Base-by-base conservation (phyloP, 2,113 vertebrate genomes). In the Sinosuthora webbiana region DNA sequence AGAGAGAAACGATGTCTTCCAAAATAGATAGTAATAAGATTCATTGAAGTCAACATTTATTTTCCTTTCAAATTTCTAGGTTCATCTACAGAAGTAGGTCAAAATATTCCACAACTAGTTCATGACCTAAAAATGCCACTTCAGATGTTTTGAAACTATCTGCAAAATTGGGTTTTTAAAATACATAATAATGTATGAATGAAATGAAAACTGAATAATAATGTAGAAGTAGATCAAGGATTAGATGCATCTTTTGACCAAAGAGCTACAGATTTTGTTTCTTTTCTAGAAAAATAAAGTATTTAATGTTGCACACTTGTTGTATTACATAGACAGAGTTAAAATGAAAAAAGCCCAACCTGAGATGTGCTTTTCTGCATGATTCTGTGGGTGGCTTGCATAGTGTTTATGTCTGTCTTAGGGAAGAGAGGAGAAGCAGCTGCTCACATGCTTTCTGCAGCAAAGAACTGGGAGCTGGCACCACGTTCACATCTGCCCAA, bases 31-130 rank as follows among this genome's bases (percentile, higher is more conserved):
- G 13, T 28, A 49, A 73, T 55, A 47, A 90, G 68, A 70, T 74
- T 70, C 28, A 60, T 56, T 75, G 55, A 86, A 92, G 39, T 42
- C 22, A 83, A 73, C 33, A 55, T 39, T 74, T 70, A 35, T 76
- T 86, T 94, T 80, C 55, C 24, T 93, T 92, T 83, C 63, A 83
- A 35, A 67, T 49, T 55, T 76, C 50, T 86, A 42, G 3, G 45
- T 80, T 81, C 37, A 44, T 90, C 71, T 86, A 28, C 39, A 83
- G 64, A 97, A 94, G 30, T 81, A 95, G 93, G 94, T 89, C 80
- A 78, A 92, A 93, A 80, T 63, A 63, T 70, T 93, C 56, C 30
- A 37, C 68, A 94, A 83, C 50, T 86, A 86, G 68, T 67, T 93
- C 30, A 2, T 63, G 76, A 78, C 70, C 83, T 95, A 89, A 92